phyloP scores from a whole-genome alignment of 2,888 invertebrate species.

The Hyppa rectilinea region DNA sequence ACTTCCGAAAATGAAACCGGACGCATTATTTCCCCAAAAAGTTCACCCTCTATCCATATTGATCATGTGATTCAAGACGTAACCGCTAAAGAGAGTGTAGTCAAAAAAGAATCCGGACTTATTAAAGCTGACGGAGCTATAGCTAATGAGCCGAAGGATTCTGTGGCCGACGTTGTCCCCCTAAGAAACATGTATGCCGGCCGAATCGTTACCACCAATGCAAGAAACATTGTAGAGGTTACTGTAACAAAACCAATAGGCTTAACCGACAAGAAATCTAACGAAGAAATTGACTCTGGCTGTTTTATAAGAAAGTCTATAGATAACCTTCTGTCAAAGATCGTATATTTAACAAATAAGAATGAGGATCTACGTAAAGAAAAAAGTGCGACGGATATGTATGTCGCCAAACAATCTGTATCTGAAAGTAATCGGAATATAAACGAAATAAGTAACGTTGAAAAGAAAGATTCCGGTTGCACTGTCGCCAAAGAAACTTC shows the following conservation, averaged over 20 bases:
- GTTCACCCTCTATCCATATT: not conserved
- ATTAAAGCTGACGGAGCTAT: not conserved
- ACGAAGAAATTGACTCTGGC: not conserved
- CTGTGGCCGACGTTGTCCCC: not conserved
- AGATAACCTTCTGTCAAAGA: slow-evolving; percentile 9
- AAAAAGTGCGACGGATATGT: not conserved
- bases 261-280: not conserved
- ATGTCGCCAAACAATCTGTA: not conserved
- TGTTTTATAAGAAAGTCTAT: slow-evolving; percentile 25
- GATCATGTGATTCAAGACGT: slow-evolving; percentile 7
- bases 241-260: slow-evolving; percentile 5
- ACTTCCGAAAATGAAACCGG: not conserved
- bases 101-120: not conserved
- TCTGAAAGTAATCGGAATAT: slow-evolving; percentile 2
- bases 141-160: not conserved
- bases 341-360: not conserved
- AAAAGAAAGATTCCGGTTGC: not conserved
- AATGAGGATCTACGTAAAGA: slow-evolving; percentile 2
- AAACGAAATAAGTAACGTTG: not conserved
- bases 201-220: not conserved
- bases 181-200: not conserved
- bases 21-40: not conserved
- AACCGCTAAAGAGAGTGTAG: not conserved
- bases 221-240: slow-evolving; percentile 2
- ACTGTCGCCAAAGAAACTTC: not conserved